These are phyloP conservation scores for Reinhardtius hippoglossoides DNA, from an alignment of 2,113 vertebrate species.

Conservation along the genomic window DNA sequence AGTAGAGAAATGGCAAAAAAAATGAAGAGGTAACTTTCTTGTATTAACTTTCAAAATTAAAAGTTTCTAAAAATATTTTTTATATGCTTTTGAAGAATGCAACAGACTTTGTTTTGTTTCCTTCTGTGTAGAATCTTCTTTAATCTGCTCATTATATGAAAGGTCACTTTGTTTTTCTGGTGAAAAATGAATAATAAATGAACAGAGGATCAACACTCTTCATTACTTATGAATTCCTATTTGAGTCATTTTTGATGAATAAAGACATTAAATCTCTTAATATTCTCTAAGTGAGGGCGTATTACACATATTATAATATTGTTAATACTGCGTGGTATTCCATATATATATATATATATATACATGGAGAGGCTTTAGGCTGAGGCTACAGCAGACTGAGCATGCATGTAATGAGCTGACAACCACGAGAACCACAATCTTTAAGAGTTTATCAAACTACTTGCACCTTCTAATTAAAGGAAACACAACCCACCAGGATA, in stretches of 20 bases:
- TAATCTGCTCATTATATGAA: constrained; percentile 68
- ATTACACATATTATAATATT: constrained; percentile 10
- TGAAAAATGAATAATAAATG: constrained; percentile 70
- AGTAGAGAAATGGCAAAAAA: neutral
- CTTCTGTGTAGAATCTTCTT: constrained; percentile 39
- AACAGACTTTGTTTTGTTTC: constrained; percentile 44
- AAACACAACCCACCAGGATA: constrained; percentile 80
- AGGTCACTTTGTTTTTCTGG: constrained; percentile 68
- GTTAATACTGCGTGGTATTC: constrained; percentile 24
- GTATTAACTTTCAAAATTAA: neutral
- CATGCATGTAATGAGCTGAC: constrained; percentile 71
- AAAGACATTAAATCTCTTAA: constrained; percentile 27
- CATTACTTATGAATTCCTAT: constrained; percentile 50
- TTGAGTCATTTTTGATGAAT: constrained; percentile 54
- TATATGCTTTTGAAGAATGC: constrained; percentile 33
- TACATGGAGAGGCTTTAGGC: constrained; percentile 8
- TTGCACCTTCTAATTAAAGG: constrained; percentile 81
- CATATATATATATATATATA: neutral
- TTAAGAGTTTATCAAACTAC: constrained; percentile 84
- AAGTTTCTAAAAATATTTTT: constrained; percentile 21
- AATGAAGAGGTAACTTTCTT: neutral
- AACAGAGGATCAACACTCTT: constrained; percentile 45
- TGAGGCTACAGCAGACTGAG: constrained; percentile 41
- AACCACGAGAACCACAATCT: constrained; percentile 69
- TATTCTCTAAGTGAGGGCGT: constrained; percentile 14